A percentile compares a stretch with the other conserved stretches of the same genome.
Conservation (phyloP, 2,888 invertebrate species). For the Ecliptopera silaceata region DNA sequence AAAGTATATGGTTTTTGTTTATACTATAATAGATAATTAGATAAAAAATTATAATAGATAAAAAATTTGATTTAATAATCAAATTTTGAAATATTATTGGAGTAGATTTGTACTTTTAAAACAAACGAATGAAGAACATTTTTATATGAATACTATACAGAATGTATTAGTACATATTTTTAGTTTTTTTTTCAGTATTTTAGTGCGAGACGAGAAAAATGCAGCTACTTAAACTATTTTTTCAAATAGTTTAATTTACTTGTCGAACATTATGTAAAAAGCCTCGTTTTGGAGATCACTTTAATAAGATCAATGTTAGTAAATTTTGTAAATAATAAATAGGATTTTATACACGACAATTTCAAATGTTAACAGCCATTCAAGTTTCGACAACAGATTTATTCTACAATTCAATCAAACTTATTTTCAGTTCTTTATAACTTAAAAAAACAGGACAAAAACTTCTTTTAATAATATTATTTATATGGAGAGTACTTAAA, state of each 20-base stretch:
- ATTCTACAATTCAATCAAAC: neutral
- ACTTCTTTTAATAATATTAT: neutral
- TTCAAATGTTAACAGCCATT: slow-evolving; percentile 1
- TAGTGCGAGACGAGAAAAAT: too few species aligned
- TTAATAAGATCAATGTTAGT: neutral
- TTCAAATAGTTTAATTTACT: neutral
- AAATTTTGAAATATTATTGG: too few species aligned
- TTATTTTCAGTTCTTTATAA: neutral
- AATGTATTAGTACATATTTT: too few species aligned
- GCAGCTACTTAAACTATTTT: too few species aligned
- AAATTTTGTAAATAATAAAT: slow-evolving; percentile 6
- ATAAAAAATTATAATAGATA: too few species aligned
- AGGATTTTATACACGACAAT: slow-evolving; percentile 7
- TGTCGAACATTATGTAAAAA: neutral
- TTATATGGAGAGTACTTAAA: neutral
- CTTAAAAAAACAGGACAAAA: neutral
- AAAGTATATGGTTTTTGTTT: too few species aligned
- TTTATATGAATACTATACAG: too few species aligned
- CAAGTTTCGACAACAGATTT: neutral
- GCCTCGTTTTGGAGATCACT: slow-evolving; percentile 35
- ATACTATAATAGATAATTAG: too few species aligned
- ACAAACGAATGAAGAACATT: too few species aligned
- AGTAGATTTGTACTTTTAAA: too few species aligned
- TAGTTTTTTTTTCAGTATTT: too few species aligned
- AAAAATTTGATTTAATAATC: too few species aligned